Evolutionary conservation across 2,113 vertebrate species (phyloP), one percentile per base, ranked within the genome.

Genomic region (Brachionichthys hirsutus): DNA sequence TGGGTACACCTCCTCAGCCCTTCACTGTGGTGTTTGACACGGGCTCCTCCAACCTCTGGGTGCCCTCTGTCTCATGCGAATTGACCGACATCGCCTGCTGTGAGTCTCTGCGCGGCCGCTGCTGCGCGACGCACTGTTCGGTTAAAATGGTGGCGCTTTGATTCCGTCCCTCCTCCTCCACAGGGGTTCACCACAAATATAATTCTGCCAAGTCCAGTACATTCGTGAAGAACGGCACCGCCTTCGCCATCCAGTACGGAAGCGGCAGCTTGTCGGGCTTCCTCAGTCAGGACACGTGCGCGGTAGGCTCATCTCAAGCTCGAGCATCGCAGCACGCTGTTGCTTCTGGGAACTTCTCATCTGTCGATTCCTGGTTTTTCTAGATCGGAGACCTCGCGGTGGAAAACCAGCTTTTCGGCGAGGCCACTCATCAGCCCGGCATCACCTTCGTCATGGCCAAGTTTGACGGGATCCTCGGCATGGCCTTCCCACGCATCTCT

Each of bases 21-120:
- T 98, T 99, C 87, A 97, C 93, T 0, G 97, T 98, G 16, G 92
- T 99, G 77, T 99, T 99, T 0, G 97, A 99, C 86, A 99, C 97
- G 0, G 97, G 97, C 4, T 99, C 97, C 3, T 94, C 97, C 84
- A 98, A 98, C 84, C 92, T 99, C 44, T 99, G 97, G 97, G 97
- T 98, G 16, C 97, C 97, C 0, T 98, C 97, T 0, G 4, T 93
- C 18, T 92, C 94, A 82, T 98, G 96, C 89, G 90, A 89, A 3
- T 0, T 94, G 0, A 1, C 89, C 0, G 94, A 98, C 78, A 78
- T 98, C 0, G 97, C 97, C 6, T 99, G 97, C 87, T 59, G 97
- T 99, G 15, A 55, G 53, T 35, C 47, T 15, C 12, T 2, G 11
- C 11, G 1, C 11, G 15, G 24, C 22, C 10, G 41, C 41, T 15